phyloP scores from a whole-genome alignment of 1,140 invertebrate genomes.

The Drosophila pseudoananassae region DNA sequence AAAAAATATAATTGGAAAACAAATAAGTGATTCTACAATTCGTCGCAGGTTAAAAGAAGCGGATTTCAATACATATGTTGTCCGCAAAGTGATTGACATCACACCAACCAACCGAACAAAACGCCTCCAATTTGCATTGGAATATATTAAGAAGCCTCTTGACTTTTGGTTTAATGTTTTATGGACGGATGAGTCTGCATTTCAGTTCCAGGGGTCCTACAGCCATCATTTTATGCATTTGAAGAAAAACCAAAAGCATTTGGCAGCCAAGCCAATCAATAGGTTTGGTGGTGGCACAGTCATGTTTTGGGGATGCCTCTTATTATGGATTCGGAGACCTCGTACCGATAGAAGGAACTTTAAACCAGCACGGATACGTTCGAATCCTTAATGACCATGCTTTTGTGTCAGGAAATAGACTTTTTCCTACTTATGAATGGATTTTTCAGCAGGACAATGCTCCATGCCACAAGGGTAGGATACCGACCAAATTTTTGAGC shows the following conservation, averaged over 20 bases:
- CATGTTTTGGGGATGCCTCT: too few species aligned
- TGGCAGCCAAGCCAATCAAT: too few species aligned
- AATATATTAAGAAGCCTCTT: constrained; percentile 1
- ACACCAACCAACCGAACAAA: not conserved
- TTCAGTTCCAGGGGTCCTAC: not conserved
- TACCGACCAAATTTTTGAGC: constrained; percentile 20
- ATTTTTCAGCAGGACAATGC: constrained; percentile 7
- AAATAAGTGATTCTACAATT: not conserved
- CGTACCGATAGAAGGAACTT: constrained; percentile 4
- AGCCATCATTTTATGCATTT: too few species aligned
- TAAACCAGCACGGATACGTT: constrained; percentile 8
- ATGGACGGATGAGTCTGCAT: not conserved
- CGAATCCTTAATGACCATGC: constrained; percentile 16
- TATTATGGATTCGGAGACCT: constrained; percentile 6
- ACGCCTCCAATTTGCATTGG: not conserved
- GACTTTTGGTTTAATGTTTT: not conserved
- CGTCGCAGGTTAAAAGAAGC: not conserved
- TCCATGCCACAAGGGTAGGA: constrained; percentile 13
- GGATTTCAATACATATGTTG: not conserved
- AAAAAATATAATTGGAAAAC: not conserved
- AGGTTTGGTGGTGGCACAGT: too few species aligned
- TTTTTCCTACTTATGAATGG: not conserved
- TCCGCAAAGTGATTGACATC: not conserved
- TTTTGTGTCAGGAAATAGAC: constrained; percentile 8
- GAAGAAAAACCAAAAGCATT: too few species aligned